Conservation (phyloP, 2,888 invertebrate species). For the Drosophila kuntzei region DNA sequence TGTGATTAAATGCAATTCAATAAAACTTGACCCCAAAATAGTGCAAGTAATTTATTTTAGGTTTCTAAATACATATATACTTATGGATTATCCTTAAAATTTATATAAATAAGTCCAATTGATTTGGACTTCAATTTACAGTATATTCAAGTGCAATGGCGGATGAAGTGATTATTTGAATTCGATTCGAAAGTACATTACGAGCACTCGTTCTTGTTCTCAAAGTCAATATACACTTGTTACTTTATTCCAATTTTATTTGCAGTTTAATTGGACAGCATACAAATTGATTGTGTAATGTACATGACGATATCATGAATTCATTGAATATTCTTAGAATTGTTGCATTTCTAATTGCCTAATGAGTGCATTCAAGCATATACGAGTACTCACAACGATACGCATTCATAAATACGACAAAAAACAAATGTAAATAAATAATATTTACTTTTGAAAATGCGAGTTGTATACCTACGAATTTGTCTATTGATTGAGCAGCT, state of each 20-base stretch:
- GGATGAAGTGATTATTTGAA: not conserved
- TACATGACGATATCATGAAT: not conserved
- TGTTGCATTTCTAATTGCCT: conserved; percentile 15
- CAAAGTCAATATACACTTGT: not conserved
- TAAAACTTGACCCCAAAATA: not conserved
- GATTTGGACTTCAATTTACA: conserved; percentile 4
- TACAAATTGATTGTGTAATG: conserved; percentile 3
- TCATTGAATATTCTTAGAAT: conserved; percentile 1
- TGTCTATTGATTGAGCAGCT: not conserved
- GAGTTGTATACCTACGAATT: not conserved
- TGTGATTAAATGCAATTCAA: no score
- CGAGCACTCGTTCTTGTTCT: not conserved
- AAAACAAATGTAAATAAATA: not conserved
- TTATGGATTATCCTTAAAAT: not conserved
- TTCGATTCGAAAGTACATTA: conserved; percentile 6
- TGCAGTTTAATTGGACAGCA: conserved; percentile 18
- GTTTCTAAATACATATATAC: not conserved
- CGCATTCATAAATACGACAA: not conserved
- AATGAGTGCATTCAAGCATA: conserved; percentile 18
- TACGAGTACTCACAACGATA: not conserved
- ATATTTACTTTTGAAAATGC: conserved; percentile 2
- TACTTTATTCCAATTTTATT: conserved; percentile 1
- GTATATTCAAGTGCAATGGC: conserved; percentile 1
- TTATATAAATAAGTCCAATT: conserved; percentile 3
- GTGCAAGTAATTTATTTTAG: not conserved